A percentile compares a stretch with the other conserved stretches of the same genome.
These are phyloP conservation scores for Macropodus opercularis DNA, from an alignment of 2,797 vertebrate species.

Conservation along the genomic window DNA sequence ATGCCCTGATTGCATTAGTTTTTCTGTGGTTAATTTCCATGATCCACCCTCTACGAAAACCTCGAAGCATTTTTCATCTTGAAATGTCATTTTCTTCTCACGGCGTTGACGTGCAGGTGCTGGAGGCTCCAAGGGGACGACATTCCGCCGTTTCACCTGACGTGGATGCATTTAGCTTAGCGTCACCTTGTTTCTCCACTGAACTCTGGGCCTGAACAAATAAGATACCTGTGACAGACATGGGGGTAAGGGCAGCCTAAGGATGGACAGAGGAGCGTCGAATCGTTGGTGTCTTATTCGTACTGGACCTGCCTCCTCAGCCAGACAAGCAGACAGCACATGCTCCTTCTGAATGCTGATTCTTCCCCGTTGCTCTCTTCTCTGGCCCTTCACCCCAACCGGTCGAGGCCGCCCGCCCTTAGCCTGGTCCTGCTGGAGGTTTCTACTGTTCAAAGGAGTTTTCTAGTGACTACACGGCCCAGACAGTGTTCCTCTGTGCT, in stretches of 20 bases:
- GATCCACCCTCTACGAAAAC: conserved; percentile 9
- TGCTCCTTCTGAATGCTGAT: too few species aligned
- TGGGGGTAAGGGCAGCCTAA: conserved; percentile 17
- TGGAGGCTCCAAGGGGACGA: conserved; percentile 14
- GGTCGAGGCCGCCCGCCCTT: too few species aligned
- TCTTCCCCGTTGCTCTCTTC: too few species aligned
- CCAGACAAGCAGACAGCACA: too few species aligned
- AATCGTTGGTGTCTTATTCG: too few species aligned
- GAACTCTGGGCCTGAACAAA: conserved; percentile 56
- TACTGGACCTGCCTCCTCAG: too few species aligned
- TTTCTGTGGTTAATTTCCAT: conserved; percentile 72
- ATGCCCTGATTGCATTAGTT: conserved; percentile 70
- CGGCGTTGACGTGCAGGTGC: conserved; percentile 1
- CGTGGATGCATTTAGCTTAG: conserved; percentile 53
- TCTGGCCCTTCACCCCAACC: too few species aligned
- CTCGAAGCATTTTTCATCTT: conserved; percentile 62
- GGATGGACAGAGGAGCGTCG: conserved; percentile 65
- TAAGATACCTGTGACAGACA: conserved; percentile 24
- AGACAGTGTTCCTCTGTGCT: conserved; percentile 3
- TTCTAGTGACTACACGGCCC: too few species aligned
- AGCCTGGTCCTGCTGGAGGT: too few species aligned
- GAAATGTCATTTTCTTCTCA: conserved; percentile 59
- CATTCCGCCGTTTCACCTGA: too few species aligned
- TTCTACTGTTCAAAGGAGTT: too few species aligned
- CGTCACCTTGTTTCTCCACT: conserved; percentile 23